Evolutionary conservation across 2,888 invertebrate species (phyloP), one percentile per base, ranked within the genome.

Genomic region (Spisula solida): DNA sequence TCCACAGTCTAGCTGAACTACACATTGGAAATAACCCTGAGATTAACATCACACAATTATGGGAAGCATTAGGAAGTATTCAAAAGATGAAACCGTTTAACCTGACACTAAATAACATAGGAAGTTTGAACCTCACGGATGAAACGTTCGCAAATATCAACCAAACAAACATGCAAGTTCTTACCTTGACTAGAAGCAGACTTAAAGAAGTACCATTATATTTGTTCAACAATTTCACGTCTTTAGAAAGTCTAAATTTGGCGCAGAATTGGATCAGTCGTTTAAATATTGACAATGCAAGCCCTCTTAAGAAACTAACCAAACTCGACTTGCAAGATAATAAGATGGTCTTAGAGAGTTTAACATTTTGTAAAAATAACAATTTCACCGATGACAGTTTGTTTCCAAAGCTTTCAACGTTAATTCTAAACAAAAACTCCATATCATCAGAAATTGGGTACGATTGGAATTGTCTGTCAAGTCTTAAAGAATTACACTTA

Each of bases 341-440:
- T n/a, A 14, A 25, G 5, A 20, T 60, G 8, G 25, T 6, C 1
- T n/a, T 25, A 4, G 60, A 60, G 6, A n/a, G 60, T 18, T 60
- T 60, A 25, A 8, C 20, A 25, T 60, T 60, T 60, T 60, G 60
- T n/a, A 25, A 8, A 60, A n/a, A 60, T 60, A 60, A 60, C 25
- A 25, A 20, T 25, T 18, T 25, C 20, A 20, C 60, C 6, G 29
- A 78, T 78, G 29, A 10, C 1, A 31, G 25, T 34, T 78, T 80
- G 47, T 81, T 81, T 81, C 81, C 81, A 55, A 55, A 29, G 25
- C 55, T 81, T 29, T 10, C 18, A 29, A 55, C 4, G 16, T 56
- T 81, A 29, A 0, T 18, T 55, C 20, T 81, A 14, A 8, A 47
- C 5, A 14, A 55, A 5, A 81, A 81, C n/a, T 29, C 2, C 18